Base-by-base conservation (phyloP, 1,140 invertebrate species). In the Cydia splendana region DNA sequence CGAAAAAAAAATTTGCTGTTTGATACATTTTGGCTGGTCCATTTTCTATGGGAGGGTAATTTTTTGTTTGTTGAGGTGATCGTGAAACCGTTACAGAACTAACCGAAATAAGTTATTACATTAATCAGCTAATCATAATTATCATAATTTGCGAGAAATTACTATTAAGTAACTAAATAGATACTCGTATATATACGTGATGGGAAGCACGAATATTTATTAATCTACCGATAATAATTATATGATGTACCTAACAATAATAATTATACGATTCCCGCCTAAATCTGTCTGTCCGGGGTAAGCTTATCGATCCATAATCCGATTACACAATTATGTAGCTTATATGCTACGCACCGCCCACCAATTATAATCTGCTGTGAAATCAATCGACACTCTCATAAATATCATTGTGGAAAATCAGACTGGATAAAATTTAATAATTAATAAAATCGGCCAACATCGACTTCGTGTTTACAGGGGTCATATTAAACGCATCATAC, bases 391-490 rank as follows among this genome's bases (percentile, higher is more conserved):
- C 15, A 18, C 15, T 71, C 15, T 71, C 34, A 20, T 18, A 38
- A 71, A 71, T 38, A 69, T 38, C n/a, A 71, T 71, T n/a, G 30
- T 38, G 34, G 67, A 15, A 10, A 71, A 71, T 71, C n/a, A 10
- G 67, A 71, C 67, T 18, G 18, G 45, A 38, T 69, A 69, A 38
- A 69, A 69, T 69, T 69, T 18, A 71, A 71, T 71, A n/a, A 69
- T 69, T 69, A 69, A 71, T 71, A 38, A 71, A 71, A 71, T 38
- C 24, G 67, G 34, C 30, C 12, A 38, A 71, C 67, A 34, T 13
- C 15, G 67, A 77, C 76, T 78, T 69, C 67, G 74, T 80, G 78
- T 83, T 80, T 78, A 78, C 69, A 71, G 34, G 65, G 67, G 67
- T 71, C 67, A 71, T 71, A 71, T 71, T 38, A 71, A 71, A 71